phyloP scores from a whole-genome alignment of 2,113 vertebrate genomes.

The Saguinus imperator region DNA sequence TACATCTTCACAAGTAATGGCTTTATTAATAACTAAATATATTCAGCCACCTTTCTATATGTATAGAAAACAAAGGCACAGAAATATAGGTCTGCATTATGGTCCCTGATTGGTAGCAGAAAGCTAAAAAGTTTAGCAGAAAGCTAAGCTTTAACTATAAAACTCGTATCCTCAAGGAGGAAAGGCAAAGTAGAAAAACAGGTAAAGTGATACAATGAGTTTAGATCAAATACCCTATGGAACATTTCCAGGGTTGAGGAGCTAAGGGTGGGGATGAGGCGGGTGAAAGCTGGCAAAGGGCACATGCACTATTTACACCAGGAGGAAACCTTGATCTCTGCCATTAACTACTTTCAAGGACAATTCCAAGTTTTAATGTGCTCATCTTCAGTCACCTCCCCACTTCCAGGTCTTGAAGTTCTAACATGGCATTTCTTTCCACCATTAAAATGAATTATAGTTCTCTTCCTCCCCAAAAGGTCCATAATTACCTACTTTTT shows the following conservation, averaged over 20 bases:
- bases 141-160: background rate
- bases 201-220: background rate
- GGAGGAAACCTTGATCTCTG: background rate
- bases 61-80: background rate
- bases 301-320: background rate
- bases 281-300: background rate
- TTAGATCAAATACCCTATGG: background rate
- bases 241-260: background rate
- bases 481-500: background rate
- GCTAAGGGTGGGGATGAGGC: background rate
- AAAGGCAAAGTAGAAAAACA: background rate
- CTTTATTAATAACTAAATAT: background rate
- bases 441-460: background rate
- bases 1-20: conserved; percentile 3
- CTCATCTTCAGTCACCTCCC: background rate
- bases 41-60: background rate
- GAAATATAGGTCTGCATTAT: background rate
- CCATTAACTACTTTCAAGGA: background rate
- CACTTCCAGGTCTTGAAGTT: background rate
- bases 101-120: background rate
- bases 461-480: background rate
- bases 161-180: background rate
- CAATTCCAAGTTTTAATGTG: background rate
- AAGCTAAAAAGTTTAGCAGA: too few species aligned
- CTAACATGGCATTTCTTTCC: background rate